phyloP scores from a whole-genome alignment of 2,888 invertebrate genomes.

The Cosmia pyralina region DNA sequence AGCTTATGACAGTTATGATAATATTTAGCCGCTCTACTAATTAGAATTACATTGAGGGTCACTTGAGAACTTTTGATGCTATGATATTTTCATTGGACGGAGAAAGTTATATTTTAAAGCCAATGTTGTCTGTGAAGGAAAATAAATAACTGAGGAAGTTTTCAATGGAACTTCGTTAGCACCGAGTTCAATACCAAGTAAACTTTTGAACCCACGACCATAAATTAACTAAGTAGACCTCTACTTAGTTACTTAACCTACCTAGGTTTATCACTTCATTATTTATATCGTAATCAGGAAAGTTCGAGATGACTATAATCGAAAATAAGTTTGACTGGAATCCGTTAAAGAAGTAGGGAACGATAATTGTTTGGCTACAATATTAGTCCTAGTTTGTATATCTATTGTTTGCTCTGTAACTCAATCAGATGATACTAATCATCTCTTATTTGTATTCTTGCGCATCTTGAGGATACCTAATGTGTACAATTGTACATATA shows the following conservation, averaged over 20 bases:
- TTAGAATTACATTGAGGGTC: conserved; percentile 55
- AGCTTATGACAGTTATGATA: conserved; percentile 75
- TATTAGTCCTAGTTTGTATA: conserved; percentile 2
- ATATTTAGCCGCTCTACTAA: conserved; percentile 73
- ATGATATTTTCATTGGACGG: conserved; percentile 47
- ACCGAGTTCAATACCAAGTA: conserved; percentile 43
- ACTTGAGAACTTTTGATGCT: conserved; percentile 42
- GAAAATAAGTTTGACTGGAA: conserved; percentile 14
- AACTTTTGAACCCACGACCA: conserved; percentile 46
- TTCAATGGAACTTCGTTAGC: conserved; percentile 55
- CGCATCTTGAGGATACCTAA: neutral
- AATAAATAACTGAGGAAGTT: conserved; percentile 47
- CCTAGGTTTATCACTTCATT: conserved; percentile 43
- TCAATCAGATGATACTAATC: conserved; percentile 19
- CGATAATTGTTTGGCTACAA: conserved; percentile 7
- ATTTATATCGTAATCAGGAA: conserved; percentile 41
- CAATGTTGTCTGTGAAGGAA: conserved; percentile 32
- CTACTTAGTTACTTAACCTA: no score
- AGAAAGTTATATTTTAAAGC: conserved; percentile 44
- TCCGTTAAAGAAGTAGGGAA: neutral
- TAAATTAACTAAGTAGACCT: conserved; percentile 51
- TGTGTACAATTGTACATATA: neutral
- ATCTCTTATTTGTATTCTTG: conserved; percentile 1
- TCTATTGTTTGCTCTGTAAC: conserved; percentile 17
- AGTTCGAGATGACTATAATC: conserved; percentile 15